Percentiles rank a stretch among this genome's conserved stretches.
Conservation (phyloP, 2,888 invertebrate genomes). For the Thumatha senex region DNA sequence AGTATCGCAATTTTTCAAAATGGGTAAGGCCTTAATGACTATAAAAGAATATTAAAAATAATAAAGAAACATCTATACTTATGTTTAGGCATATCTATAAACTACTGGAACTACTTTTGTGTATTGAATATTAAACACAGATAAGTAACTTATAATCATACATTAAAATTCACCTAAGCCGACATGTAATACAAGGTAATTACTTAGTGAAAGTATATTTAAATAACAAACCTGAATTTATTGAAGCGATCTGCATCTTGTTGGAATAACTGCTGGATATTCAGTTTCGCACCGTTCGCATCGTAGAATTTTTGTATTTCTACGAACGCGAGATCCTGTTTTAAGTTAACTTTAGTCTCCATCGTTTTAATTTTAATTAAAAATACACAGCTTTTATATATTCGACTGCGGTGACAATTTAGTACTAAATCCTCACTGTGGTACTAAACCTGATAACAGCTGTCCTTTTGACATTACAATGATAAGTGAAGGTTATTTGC, state of each 20-base stretch:
- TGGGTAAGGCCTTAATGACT: no score
- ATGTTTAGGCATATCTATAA: no score
- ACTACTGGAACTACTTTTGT: conserved; percentile 1
- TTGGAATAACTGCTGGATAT: conserved; percentile 92
- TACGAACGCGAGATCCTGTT: conserved; percentile 87
- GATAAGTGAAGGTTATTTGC: conserved; percentile 74
- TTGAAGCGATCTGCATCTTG: conserved; percentile 92
- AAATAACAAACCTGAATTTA: conserved; percentile 90
- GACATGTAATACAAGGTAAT: background rate
- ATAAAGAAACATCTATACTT: no score
- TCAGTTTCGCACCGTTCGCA: conserved; percentile 87
- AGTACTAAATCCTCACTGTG: no score
- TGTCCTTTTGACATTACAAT: conserved; percentile 78
- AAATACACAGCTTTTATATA: conserved; percentile 42
- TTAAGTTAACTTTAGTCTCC: conserved; percentile 73
- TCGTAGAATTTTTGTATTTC: conserved; percentile 90
- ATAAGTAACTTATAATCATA: background rate
- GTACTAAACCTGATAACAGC: conserved; percentile 49
- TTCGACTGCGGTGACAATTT: conserved; percentile 45
- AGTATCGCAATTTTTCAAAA: no score
- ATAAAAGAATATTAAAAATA: no score
- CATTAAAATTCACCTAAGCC: background rate
- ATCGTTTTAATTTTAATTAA: conserved; percentile 49
- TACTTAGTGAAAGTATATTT: conserved; percentile 13
- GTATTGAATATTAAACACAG: background rate